phyloP scores from a whole-genome alignment of 1,140 invertebrate species.

The Dendroctonus valens region DNA sequence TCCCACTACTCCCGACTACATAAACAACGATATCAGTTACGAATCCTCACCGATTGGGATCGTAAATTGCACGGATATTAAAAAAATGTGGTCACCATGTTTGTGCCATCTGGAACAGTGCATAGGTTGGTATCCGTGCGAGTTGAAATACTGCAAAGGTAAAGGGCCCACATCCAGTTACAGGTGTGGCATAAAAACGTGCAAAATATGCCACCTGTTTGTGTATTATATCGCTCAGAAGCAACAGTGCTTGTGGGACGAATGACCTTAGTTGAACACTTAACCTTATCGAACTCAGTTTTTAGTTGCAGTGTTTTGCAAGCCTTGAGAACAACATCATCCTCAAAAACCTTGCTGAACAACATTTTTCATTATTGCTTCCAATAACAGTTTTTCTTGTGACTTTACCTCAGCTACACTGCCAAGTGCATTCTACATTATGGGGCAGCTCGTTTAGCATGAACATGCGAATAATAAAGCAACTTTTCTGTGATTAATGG shows the following conservation, averaged over 20 bases:
- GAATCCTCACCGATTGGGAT: slow-evolving; percentile 43
- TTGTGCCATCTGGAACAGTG: slow-evolving; percentile 80
- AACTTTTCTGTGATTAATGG: no score
- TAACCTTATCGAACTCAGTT: no score
- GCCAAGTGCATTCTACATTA: no score
- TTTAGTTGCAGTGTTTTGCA: no score
- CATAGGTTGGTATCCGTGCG: slow-evolving; percentile 88
- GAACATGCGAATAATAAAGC: no score
- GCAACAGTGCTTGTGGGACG: slow-evolving; percentile 84
- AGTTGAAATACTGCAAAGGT: slow-evolving; percentile 89
- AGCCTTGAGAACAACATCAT: no score
- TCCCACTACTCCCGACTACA: slow-evolving; percentile 49
- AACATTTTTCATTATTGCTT: no score
- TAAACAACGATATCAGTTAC: slow-evolving; percentile 44
- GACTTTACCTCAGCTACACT: no score
- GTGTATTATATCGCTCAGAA: slow-evolving; percentile 80
- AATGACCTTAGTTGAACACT: slow-evolving; percentile 52
- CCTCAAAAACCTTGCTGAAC: no score
- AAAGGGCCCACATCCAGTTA: slow-evolving; percentile 63
- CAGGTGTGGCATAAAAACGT: slow-evolving; percentile 93
- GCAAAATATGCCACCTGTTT: slow-evolving; percentile 84
- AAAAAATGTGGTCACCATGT: slow-evolving; percentile 68
- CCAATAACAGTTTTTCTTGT: no score
- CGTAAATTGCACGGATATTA: slow-evolving; percentile 62
- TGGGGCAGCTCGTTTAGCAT: no score